A percentile compares a stretch with the other conserved stretches of the same genome.
Conservation (phyloP, 2,797 vertebrate species). For the Salarias fasciatus region DNA sequence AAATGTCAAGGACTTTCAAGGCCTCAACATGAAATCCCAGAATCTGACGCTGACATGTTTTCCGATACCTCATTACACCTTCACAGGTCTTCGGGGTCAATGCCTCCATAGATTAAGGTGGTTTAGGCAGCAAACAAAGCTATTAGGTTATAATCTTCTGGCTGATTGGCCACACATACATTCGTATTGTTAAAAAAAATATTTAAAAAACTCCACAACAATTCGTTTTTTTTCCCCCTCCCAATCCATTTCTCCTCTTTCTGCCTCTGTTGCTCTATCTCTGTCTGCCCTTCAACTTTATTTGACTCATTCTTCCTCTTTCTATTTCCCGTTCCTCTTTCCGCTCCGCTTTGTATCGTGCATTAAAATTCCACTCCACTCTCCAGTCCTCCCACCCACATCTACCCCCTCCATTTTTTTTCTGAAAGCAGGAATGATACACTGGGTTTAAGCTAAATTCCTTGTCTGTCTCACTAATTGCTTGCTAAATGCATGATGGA, state of each 20-base stretch:
- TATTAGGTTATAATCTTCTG: too few species aligned
- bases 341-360: slow-evolving; percentile 30
- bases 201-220: too few species aligned
- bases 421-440: slow-evolving; percentile 71
- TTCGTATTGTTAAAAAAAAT: too few species aligned
- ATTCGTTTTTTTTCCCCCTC: too few species aligned
- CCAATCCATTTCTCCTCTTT: slow-evolving; percentile 17
- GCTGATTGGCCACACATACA: too few species aligned
- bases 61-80: too few species aligned
- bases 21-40: too few species aligned
- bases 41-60: too few species aligned
- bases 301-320: slow-evolving; percentile 27
- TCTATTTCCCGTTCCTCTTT: slow-evolving; percentile 17
- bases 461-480: slow-evolving; percentile 78
- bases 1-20: too few species aligned
- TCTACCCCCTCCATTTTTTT: slow-evolving; percentile 50
- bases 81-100: too few species aligned
- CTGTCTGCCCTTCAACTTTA: slow-evolving; percentile 46
- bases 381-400: slow-evolving; percentile 41
- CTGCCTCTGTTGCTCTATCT: slow-evolving; percentile 1
- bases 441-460: slow-evolving; percentile 74
- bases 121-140: too few species aligned
- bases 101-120: too few species aligned
- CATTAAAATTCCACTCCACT: slow-evolving; percentile 67
- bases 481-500: slow-evolving; percentile 79